Evolutionary conservation across 2,888 invertebrate genomes (phyloP).

Genomic region (Mimas tiliae): DNA sequence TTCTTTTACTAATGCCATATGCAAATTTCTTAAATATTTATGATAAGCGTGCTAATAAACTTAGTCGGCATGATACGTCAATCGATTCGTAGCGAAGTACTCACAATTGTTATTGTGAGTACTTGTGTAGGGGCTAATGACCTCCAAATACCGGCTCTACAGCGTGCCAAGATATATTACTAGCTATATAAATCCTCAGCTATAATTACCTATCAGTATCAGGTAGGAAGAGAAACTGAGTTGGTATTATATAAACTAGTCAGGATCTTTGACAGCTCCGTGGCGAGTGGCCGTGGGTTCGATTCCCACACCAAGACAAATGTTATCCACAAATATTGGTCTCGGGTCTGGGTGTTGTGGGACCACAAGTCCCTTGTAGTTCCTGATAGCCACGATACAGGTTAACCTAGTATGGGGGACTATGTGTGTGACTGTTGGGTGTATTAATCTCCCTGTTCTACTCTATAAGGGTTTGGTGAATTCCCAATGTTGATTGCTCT

Average conservation of each 20-base stretch:
- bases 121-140: constrained; percentile 42
- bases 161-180: constrained; percentile 41
- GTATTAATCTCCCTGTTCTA: too few species aligned
- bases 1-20: constrained; percentile 29
- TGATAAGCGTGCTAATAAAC: constrained; percentile 10
- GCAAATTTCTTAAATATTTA: constrained; percentile 28
- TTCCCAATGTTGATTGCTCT: too few species aligned
- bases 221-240: background rate
- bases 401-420: too few species aligned
- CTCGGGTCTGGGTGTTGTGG: too few species aligned
- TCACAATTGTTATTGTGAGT: constrained; percentile 60
- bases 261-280: too few species aligned
- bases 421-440: too few species aligned
- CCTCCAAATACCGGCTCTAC: constrained; percentile 33
- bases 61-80: constrained; percentile 25
- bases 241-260: background rate
- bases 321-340: too few species aligned
- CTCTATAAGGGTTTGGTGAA: too few species aligned
- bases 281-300: too few species aligned
- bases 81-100: constrained; percentile 58
- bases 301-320: too few species aligned
- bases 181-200: constrained; percentile 9
- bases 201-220: background rate
- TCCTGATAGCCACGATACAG: too few species aligned
- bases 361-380: too few species aligned